Evolutionary conservation across 2,113 vertebrate genomes (phyloP).

Genomic region (Oreochromis niloticus): DNA sequence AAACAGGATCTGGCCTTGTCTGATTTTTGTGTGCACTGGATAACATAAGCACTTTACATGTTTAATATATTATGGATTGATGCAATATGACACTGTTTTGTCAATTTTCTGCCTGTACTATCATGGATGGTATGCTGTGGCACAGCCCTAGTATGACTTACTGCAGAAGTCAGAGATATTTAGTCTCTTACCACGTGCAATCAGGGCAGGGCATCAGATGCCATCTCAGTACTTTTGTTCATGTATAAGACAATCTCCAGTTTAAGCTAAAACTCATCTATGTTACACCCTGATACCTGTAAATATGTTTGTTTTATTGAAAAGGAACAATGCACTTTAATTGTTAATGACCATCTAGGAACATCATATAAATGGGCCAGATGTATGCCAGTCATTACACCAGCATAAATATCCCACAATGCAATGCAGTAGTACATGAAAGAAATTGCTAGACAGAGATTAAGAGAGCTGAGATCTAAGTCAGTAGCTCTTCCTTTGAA

Average conservation of each 20-base stretch:
- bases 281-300: neutral
- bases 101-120: neutral
- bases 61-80: neutral
- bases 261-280: neutral
- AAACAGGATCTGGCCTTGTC: neutral
- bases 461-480: neutral
- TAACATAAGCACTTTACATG: neutral
- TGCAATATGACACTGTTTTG: neutral
- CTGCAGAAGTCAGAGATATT: neutral
- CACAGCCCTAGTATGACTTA: neutral
- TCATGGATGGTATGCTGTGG: neutral
- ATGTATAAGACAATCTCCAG: fast-evolving
- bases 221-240: neutral
- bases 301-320: neutral
- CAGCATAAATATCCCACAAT: neutral
- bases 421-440: neutral
- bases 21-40: neutral
- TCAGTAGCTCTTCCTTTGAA: neutral
- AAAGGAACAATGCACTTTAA: neutral
- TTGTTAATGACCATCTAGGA: neutral
- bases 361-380: neutral
- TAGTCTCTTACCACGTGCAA: neutral
- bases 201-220: neutral
- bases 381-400: neutral
- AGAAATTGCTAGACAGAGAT: neutral